Evolutionary conservation across 2,113 vertebrate species (phyloP).

Genomic region (Phyllopteryx taeniolatus): DNA sequence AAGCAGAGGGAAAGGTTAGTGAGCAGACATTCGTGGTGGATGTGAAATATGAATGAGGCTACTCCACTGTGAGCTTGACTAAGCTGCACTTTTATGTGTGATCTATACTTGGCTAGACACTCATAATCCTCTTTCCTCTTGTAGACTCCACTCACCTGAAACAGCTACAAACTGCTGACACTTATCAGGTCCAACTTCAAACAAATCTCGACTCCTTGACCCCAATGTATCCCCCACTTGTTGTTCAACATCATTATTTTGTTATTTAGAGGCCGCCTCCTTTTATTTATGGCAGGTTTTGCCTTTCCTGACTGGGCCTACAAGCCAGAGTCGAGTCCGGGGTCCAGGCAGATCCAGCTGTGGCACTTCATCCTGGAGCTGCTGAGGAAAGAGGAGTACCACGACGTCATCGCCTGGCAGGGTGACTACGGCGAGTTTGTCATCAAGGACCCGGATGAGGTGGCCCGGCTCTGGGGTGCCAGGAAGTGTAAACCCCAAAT

Average conservation of each 20-base stretch:
- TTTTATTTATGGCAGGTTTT: conserved; percentile 69
- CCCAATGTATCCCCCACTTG: not conserved
- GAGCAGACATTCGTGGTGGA: not conserved
- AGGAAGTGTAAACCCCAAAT: conserved; percentile 91
- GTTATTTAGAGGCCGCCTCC: not conserved
- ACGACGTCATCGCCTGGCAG: conserved; percentile 92
- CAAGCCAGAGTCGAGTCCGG: conserved; percentile 86
- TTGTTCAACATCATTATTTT: conserved; percentile 11
- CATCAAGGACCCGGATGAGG: conserved; percentile 88
- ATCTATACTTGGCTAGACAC: conserved; percentile 30
- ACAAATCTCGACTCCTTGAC: not conserved
- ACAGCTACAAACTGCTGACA: conserved; percentile 15
- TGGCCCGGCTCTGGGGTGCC: conserved; percentile 86
- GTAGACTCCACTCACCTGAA: conserved; percentile 32
- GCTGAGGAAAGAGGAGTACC: conserved; percentile 84
- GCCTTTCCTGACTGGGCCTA: conserved; percentile 92
- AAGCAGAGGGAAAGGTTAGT: not conserved
- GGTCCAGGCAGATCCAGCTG: conserved; percentile 88
- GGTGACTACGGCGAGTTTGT: conserved; percentile 91
- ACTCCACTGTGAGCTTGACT: conserved; percentile 13
- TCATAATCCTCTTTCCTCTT: conserved; percentile 39
- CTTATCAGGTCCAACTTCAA: not conserved
- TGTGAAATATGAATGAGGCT: conserved; percentile 28
- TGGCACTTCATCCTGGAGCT: conserved; percentile 92
- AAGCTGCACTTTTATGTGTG: conserved; percentile 24